phyloP scores from a whole-genome alignment of 2,888 invertebrate genomes.

The Creontiades dilutus region DNA sequence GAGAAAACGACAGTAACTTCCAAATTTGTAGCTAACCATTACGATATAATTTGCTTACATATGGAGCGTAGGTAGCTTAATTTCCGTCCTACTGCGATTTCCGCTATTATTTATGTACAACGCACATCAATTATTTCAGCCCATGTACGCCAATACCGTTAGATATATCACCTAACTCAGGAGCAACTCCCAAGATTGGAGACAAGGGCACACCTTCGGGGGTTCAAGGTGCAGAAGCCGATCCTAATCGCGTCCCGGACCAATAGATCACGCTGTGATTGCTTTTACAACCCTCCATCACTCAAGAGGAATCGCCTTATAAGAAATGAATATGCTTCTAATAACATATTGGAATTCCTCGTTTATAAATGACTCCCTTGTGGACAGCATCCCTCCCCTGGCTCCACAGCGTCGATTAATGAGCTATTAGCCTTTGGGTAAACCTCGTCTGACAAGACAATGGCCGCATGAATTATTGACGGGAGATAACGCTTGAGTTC shows the following conservation, averaged over 20 bases:
- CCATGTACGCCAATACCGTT: no score
- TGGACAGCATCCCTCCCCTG: constrained; percentile 31
- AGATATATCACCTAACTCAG: not conserved
- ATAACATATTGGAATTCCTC: constrained; percentile 69
- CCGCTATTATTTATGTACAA: no score
- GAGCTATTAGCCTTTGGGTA: constrained; percentile 70
- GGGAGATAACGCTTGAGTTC: constrained; percentile 58
- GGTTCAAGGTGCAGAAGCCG: constrained; percentile 61
- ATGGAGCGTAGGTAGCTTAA: no score
- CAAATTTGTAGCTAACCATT: no score
- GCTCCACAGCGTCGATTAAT: constrained; percentile 47
- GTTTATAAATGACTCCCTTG: constrained; percentile 63
- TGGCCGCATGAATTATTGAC: constrained; percentile 70
- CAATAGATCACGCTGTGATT: constrained; percentile 66
- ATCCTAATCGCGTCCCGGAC: constrained; percentile 51
- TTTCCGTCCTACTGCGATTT: no score
- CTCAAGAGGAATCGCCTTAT: constrained; percentile 63
- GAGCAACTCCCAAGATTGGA: not conserved
- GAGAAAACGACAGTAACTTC: no score
- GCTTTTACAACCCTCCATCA: constrained; percentile 55
- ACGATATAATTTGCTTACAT: no score
- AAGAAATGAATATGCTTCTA: constrained; percentile 64
- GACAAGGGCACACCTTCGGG: not conserved
- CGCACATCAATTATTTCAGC: no score
- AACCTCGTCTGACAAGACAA: constrained; percentile 70